Evolutionary conservation across 92 coral and sea anemone genomes (phyloP), one percentile per base, ranked within the genome.

Genomic region (Micromussa lordhowensis): DNA sequence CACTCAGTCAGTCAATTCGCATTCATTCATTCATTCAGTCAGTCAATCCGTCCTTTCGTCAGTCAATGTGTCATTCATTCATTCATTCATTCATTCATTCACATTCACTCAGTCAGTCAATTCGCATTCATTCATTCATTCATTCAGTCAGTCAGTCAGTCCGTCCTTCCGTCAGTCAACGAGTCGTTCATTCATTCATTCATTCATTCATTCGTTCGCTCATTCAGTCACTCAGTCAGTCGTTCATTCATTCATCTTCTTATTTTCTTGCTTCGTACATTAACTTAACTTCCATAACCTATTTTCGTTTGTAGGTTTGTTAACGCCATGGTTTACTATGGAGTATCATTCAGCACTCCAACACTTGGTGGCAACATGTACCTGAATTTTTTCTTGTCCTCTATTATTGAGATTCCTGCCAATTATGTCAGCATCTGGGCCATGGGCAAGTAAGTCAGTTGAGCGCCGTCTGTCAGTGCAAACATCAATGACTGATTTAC

Each of bases 321-420:
- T 2, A 93, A 95, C 79, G 92, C 92, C 36, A 80, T 95, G 93
- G 98, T 95, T 7, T 95, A 95, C 78, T 95, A 95, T 61, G 98
- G 98, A 12, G 98, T 94, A 19, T 82, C 94, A 22, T 91, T 93
- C 61, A 92, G 95, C n/a, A 90, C 98, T 4, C 96, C 96, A 49
- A 86, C 93, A 21, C 94, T 95, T 0, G 98, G 98, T 63, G 98
- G 98, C 22, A 95, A 89, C 87, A 95, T 95, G 95, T 95, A 95
- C 85, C 81, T 95, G 53, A 95, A 95, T 87, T 95, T 91, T 82
- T 88, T 94, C 82, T 80, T 95, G 78, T 81, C 95, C 3, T 92
- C 96, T 79, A 81, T 95, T 36, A 82, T 95, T 18, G 98, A 95
- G 88, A 84, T 95, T 79, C 98, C 98, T 24, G 96, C 91, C 32